Evolutionary conservation across 2,797 vertebrate species (phyloP).

Genomic region (Ispidina picta): DNA sequence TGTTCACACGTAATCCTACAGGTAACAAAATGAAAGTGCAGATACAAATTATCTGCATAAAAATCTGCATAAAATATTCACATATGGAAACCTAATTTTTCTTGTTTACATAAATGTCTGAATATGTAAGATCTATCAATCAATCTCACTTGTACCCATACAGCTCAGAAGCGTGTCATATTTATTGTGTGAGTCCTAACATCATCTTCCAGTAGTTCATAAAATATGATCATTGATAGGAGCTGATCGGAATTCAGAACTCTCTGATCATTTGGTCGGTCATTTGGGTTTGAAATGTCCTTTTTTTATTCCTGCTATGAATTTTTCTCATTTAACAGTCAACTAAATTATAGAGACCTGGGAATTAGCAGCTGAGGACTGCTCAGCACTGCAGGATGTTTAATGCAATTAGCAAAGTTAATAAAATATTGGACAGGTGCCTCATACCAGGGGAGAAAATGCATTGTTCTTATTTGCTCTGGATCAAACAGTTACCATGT

Average conservation of each 20-base stretch:
- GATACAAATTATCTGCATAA: slow-evolving; percentile 38
- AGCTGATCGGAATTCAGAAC: slow-evolving; percentile 5
- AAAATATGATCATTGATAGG: not conserved
- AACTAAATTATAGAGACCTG: not conserved
- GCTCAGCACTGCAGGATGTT: slow-evolving; percentile 22
- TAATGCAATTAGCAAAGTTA: slow-evolving; percentile 52
- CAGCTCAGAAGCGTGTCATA: not conserved
- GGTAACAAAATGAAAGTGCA: slow-evolving; percentile 55
- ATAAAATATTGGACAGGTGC: slow-evolving; percentile 43
- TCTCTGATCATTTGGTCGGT: not conserved
- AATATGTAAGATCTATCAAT: slow-evolving; percentile 2
- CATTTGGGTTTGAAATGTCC: not conserved
- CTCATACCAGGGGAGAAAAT: not conserved
- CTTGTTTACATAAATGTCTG: slow-evolving; percentile 14
- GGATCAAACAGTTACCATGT: not conserved
- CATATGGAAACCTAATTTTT: slow-evolving; percentile 6
- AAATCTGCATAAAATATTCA: slow-evolving; percentile 48
- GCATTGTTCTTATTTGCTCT: not conserved
- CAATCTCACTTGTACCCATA: slow-evolving; percentile 3
- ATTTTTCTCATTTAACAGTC: slow-evolving; percentile 2
- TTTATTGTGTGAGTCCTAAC: not conserved
- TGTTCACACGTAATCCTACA: slow-evolving; percentile 24
- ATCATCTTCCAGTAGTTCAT: not conserved
- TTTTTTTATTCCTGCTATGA: not conserved
- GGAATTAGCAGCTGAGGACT: slow-evolving; percentile 25